Base-by-base conservation (phyloP, 2,113 vertebrate genomes). In the Anhinga anhinga region DNA sequence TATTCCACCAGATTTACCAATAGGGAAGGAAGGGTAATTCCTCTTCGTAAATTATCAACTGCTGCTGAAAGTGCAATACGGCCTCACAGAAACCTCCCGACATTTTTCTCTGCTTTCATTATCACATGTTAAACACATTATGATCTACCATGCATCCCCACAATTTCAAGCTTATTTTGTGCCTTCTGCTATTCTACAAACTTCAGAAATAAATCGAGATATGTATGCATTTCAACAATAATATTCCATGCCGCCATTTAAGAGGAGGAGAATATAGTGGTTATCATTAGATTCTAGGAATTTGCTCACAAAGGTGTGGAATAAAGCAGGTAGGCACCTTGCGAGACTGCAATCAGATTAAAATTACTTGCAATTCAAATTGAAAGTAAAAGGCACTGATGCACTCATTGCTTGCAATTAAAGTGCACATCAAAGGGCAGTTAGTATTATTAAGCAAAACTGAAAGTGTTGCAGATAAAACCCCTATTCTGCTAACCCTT, bases 371-470 rank as follows among this genome's bases (percentile, higher is more conserved):
- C 84, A 81, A 96, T 84, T 96, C 86, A 97, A 92, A 84, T 0
- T 50, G 71, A 89, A 96, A 95, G 76, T 58, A 91, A 90, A 91
- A 95, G 78, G 30, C 79, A 83, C 32, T 44, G 58, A 83, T 81
- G 59, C 23, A 63, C 45, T 83, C 80, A 47, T 47, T 67, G 69
- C 76, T 78, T 84, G 55, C 38, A 86, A 66, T 38, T 80, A 40
- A 80, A 77, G 25, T 36, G 9, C n/a, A 53, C 15, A 55, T 50
- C 65, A 63, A 47, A 56, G 19, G 2, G 32, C 10, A 22, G 25
- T 59, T 74, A 76, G 77, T 20, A 65, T 74, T 88, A 70, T 82
- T 63, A 95, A 89, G 69, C 69, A 95, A 95, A 89, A 93, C 81
- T 63, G 65, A 94, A 89, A 95, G 44, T 44, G 36, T 63, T 85